phyloP scores from a whole-genome alignment of 2,888 invertebrate genomes.

The Erebia epiphron region DNA sequence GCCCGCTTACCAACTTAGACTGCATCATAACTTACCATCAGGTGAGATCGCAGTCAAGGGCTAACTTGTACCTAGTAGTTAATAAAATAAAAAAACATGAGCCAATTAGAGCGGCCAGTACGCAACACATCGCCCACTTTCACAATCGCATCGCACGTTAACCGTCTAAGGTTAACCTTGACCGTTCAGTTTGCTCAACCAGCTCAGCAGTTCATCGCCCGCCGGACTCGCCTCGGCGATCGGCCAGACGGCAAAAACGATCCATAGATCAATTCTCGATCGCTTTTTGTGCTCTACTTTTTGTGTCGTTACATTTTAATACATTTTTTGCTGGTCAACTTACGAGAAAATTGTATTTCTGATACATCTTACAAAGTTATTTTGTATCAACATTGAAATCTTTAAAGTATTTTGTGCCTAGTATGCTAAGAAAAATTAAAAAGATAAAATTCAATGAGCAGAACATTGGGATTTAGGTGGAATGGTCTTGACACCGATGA shows the following conservation, averaged over 20 bases:
- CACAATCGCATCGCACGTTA: slow-evolving; percentile 26
- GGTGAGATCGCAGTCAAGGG: too few relatives aligned
- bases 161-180: slow-evolving; percentile 45
- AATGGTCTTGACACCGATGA: too few relatives aligned
- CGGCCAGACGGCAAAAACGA: slow-evolving; percentile 14
- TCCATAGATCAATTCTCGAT: slow-evolving; percentile 5
- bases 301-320: background rate
- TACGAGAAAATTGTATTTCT: too few relatives aligned
- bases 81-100: background rate
- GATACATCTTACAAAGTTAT: too few relatives aligned
- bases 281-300: slow-evolving; percentile 3
- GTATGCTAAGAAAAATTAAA: too few relatives aligned
- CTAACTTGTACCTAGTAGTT: too few relatives aligned
- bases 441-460: too few relatives aligned
- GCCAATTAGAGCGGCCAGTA: background rate
- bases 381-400: too few relatives aligned
- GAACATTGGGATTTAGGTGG: too few relatives aligned
- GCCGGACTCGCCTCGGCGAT: slow-evolving; percentile 23
- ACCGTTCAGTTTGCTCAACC: slow-evolving; percentile 47
- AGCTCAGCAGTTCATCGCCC: slow-evolving; percentile 41
- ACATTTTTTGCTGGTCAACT: background rate
- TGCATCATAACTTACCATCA: too few relatives aligned
- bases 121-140: slow-evolving; percentile 21
- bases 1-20: too few relatives aligned
- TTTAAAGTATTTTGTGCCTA: background rate